A percentile compares a stretch with the other conserved stretches of the same genome.
Conservation (phyloP, 2,113 vertebrate genomes). For the Cyphomyrus plagiostoma region DNA sequence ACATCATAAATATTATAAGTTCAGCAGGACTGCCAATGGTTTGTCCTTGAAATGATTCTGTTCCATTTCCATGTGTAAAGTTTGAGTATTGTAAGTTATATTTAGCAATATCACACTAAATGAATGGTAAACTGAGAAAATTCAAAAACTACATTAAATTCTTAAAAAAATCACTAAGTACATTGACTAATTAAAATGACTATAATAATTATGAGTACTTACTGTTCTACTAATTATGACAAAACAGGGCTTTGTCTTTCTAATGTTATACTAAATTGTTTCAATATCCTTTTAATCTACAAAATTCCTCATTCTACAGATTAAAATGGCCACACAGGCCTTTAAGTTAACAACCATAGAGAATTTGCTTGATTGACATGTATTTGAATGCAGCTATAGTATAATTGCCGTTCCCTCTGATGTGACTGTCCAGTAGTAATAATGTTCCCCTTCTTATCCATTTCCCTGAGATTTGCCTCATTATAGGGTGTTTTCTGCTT, state of each 20-base stretch:
- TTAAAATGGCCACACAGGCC: not conserved
- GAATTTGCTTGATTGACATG: not conserved
- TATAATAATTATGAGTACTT: not conserved
- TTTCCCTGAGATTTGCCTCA: not conserved
- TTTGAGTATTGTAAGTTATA: not conserved
- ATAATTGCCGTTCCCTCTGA: not conserved
- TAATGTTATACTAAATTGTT: not conserved
- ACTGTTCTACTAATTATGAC: not conserved
- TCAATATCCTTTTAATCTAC: not conserved
- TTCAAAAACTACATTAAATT: not conserved
- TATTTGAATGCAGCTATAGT: not conserved
- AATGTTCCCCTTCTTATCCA: not conserved
- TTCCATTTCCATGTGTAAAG: not conserved
- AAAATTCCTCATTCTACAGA: not conserved
- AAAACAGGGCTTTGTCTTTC: not conserved
- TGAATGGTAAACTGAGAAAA: not conserved
- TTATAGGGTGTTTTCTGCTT: not conserved
- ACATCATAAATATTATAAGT: not conserved
- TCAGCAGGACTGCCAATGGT: not conserved
- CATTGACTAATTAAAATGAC: not conserved
- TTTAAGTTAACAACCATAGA: not conserved
- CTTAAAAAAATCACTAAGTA: not conserved
- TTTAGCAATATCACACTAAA: not conserved
- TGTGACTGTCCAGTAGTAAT: not conserved
- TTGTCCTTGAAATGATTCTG: not conserved